phyloP scores from a whole-genome alignment of 1,140 invertebrate genomes.

The Callitettix versicolor region DNA sequence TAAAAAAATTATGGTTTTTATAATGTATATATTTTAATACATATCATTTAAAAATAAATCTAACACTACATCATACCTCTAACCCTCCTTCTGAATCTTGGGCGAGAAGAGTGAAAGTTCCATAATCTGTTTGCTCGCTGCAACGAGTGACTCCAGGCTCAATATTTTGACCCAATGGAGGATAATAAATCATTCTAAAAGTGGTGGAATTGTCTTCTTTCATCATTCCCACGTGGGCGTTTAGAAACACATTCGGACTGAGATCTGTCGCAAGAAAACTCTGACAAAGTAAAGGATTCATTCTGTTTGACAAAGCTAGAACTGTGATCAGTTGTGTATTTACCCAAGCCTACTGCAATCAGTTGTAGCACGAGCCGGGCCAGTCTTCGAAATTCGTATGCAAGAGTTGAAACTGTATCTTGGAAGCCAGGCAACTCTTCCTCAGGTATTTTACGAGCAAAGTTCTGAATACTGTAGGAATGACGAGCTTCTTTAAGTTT shows the following conservation, averaged over 20 bases:
- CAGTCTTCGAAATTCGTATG: constrained; percentile 40
- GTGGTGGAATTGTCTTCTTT: constrained; percentile 50
- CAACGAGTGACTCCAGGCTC: constrained; percentile 46
- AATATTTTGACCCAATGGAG: constrained; percentile 38
- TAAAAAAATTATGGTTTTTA: no score
- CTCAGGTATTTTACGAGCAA: constrained; percentile 28
- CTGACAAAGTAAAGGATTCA: no score
- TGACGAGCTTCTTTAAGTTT: constrained; percentile 9
- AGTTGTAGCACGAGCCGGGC: constrained; percentile 36
- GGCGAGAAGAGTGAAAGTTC: constrained; percentile 60
- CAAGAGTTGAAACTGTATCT: constrained; percentile 46
- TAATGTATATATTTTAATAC: no score
- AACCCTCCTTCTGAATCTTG: constrained; percentile 42
- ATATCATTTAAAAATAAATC: no score
- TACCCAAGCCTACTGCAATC: constrained; percentile 48
- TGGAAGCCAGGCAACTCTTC: constrained; percentile 52
- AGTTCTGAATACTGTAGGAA: constrained; percentile 8
- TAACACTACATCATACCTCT: constrained; percentile 26
- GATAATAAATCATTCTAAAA: constrained; percentile 57
- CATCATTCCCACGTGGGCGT: constrained; percentile 26
- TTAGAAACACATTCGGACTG: not conserved
- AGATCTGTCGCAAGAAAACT: constrained; percentile 14
- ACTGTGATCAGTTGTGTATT: not conserved
- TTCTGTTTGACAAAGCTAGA: no score
- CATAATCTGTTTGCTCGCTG: constrained; percentile 59